These are phyloP conservation scores for Tethea ocularis DNA, from an alignment of 2,888 invertebrate species.

Conservation along the genomic window DNA sequence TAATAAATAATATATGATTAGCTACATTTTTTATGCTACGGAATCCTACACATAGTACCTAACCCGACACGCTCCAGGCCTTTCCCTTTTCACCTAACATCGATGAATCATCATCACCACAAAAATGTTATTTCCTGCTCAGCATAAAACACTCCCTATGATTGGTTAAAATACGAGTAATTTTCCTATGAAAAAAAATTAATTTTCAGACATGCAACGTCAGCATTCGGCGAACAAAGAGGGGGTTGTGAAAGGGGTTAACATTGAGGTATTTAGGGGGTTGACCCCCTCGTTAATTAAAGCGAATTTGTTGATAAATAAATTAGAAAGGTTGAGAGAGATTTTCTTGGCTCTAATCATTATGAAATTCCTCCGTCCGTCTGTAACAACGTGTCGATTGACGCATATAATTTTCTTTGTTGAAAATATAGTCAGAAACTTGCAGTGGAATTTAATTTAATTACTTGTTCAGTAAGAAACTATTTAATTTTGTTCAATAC, in stretches of 20 bases:
- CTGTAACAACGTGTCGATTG: neutral
- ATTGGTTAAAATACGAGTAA: slow-evolving; percentile 5
- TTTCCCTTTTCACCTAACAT: neutral
- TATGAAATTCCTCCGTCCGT: neutral
- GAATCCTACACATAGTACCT: too few relatives aligned
- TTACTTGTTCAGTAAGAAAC: too few relatives aligned
- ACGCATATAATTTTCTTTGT: neutral
- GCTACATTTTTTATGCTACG: too few relatives aligned
- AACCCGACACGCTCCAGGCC: too few relatives aligned
- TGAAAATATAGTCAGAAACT: neutral
- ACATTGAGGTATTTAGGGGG: neutral
- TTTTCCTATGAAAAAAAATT: slow-evolving; percentile 24
- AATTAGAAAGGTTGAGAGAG: slow-evolving; percentile 31
- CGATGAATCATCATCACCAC: neutral
- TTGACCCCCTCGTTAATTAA: slow-evolving; percentile 44
- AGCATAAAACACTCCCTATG: slow-evolving; percentile 16
- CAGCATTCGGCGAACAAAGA: slow-evolving; percentile 21
- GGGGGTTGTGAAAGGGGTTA: slow-evolving; percentile 16
- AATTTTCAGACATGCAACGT: slow-evolving; percentile 27
- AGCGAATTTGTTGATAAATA: slow-evolving; percentile 54
- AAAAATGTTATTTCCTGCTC: slow-evolving; percentile 7
- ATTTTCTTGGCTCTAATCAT: neutral
- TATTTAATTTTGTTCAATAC: too few relatives aligned
- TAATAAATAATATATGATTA: too few relatives aligned
- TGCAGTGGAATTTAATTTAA: neutral